Conservation (phyloP, 1,140 invertebrate genomes). For the Meloidogyne chitwoodi region DNA sequence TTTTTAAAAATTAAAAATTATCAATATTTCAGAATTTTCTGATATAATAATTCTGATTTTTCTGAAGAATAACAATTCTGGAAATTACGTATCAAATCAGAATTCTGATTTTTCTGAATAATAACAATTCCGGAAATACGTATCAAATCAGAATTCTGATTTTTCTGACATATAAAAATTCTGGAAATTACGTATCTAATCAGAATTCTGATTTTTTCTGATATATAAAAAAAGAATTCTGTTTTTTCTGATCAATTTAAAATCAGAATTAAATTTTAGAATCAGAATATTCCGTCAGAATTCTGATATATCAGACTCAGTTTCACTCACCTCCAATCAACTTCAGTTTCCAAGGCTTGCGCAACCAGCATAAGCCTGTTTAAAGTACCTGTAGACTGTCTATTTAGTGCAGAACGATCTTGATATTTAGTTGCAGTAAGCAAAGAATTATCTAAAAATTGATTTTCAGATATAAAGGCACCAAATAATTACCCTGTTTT, state of each 20-base stretch:
- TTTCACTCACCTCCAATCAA: slow-evolving; percentile 37
- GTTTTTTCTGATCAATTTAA: background rate
- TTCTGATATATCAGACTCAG: too few relatives aligned
- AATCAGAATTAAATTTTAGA: too few relatives aligned
- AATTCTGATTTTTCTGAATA: background rate
- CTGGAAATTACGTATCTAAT: too few relatives aligned
- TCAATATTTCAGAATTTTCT: too few relatives aligned
- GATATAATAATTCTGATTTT: background rate
- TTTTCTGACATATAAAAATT: too few relatives aligned
- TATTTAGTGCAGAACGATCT: background rate
- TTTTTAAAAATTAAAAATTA: too few relatives aligned
- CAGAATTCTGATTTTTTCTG: background rate
- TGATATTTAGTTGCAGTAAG: slow-evolving; percentile 14
- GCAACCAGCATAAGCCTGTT: slow-evolving; percentile 57
- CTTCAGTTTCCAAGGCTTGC: slow-evolving; percentile 53
- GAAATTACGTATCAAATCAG: background rate
- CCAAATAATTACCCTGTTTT: too few relatives aligned
- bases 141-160: background rate
- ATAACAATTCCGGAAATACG: too few relatives aligned
- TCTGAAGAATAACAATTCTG: too few relatives aligned
- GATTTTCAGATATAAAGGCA: background rate
- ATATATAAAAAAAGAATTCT: too few relatives aligned
- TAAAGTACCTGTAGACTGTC: slow-evolving; percentile 54
- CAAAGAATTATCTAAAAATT: background rate
- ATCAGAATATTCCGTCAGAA: too few relatives aligned